Conservation (phyloP, 2,113 vertebrate species). For the Rhinolophus sinicus region DNA sequence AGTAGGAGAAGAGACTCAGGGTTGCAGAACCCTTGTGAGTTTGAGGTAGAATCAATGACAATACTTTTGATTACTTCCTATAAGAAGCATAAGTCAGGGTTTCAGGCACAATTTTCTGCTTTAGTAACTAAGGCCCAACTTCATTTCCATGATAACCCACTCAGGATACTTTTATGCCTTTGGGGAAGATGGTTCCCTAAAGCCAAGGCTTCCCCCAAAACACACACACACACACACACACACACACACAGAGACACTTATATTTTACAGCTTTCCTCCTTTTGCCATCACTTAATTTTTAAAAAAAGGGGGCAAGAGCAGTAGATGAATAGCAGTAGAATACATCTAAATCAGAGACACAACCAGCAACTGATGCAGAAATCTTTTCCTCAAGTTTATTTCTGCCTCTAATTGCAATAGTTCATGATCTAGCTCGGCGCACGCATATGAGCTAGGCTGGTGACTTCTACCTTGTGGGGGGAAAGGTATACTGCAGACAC, state of each 20-base stretch:
- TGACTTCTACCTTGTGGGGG: no score
- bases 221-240: no score
- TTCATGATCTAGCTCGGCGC: neutral
- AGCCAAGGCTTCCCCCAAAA: neutral
- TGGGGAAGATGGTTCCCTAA: neutral
- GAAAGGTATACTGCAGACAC: neutral
- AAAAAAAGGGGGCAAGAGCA: neutral
- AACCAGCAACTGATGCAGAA: neutral
- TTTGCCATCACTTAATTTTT: neutral
- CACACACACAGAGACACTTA: no score
- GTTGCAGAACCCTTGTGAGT: neutral
- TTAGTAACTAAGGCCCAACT: neutral
- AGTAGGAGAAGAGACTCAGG: neutral
- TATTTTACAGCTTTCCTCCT: neutral
- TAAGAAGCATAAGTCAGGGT: neutral
- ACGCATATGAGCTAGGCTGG: fast-evolving
- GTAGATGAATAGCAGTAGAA: neutral
- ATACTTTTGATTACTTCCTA: neutral
- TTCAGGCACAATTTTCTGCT: neutral
- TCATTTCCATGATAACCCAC: neutral
- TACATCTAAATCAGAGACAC: neutral
- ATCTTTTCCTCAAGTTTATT: neutral
- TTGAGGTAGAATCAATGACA: no score
- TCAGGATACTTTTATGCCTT: neutral
- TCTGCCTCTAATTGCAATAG: neutral